phyloP scores from a whole-genome alignment of 2,113 vertebrate genomes.

The Phrynocephalus versicolor region DNA sequence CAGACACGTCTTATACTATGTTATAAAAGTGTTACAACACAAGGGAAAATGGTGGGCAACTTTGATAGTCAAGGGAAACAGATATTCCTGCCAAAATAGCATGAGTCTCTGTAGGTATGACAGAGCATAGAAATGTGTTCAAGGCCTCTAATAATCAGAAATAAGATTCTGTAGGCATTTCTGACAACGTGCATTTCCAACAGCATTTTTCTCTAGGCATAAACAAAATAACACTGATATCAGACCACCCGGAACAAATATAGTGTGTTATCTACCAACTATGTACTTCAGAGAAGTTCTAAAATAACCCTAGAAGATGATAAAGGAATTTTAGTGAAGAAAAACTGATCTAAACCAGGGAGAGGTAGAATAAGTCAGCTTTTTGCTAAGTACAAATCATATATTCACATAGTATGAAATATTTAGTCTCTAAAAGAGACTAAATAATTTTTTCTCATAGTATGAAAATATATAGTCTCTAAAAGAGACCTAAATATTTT shows the following conservation, averaged over 20 bases:
- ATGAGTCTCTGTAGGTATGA: not conserved
- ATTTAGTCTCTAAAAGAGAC: not conserved
- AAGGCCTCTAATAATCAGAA: not conserved
- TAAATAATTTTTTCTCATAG: not conserved
- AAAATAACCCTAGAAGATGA: not conserved
- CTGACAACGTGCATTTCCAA: not conserved
- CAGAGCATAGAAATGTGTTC: not conserved
- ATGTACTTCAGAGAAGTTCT: not conserved
- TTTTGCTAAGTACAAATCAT: not conserved
- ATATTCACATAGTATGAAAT: not conserved
- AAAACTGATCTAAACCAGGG: not conserved
- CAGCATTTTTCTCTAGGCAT: not conserved
- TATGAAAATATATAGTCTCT: not conserved
- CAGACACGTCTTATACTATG: not conserved
- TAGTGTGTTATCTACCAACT: not conserved
- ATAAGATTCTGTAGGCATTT: constrained; percentile 2
- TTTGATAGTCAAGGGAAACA: constrained; percentile 9
- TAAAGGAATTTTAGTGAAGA: not conserved
- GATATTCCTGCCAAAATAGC: not conserved
- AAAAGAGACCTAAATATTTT: not conserved
- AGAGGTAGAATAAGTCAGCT: not conserved
- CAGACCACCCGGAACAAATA: not conserved
- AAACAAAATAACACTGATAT: not conserved
- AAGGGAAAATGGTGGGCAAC: constrained; percentile 2
- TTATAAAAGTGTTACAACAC: constrained; percentile 20